Conservation (phyloP, 2,113 vertebrate genomes). For the Baryphthengus martii region DNA sequence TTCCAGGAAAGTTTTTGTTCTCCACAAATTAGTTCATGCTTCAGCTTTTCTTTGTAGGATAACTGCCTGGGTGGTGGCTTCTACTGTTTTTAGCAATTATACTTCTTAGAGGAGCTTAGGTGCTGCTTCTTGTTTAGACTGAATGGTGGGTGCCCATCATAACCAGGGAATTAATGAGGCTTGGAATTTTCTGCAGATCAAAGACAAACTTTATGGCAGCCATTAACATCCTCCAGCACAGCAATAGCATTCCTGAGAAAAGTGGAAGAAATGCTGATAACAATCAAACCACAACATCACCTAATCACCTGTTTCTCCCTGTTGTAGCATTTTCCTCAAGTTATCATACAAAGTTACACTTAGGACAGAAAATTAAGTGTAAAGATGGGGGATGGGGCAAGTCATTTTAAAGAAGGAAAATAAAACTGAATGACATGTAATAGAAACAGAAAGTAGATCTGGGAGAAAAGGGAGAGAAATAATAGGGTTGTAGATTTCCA, state of each 20-base stretch:
- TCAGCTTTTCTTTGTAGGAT: background rate
- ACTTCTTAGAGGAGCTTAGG: background rate
- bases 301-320: background rate
- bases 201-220: conserved; percentile 22
- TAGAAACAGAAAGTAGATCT: background rate
- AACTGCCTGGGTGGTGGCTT: conserved; percentile 10
- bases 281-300: background rate
- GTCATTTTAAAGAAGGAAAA: background rate
- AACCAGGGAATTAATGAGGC: conserved; percentile 14
- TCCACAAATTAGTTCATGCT: conserved; percentile 11
- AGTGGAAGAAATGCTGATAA: conserved; percentile 10
- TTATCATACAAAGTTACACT: background rate
- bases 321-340: background rate
- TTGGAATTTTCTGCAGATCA: conserved; percentile 44
- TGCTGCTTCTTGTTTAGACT: conserved; percentile 21
- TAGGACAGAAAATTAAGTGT: background rate
- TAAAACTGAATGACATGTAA: background rate
- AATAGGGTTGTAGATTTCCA: background rate
- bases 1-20: conserved; percentile 20
- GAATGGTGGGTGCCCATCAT: background rate
- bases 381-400: background rate
- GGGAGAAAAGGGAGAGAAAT: background rate
- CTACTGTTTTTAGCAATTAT: background rate
- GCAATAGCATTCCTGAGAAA: conserved; percentile 17
- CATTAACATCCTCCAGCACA: conserved; percentile 1